Conservation (phyloP, 2,888 invertebrate genomes). For the Toxonevra muliebris region DNA sequence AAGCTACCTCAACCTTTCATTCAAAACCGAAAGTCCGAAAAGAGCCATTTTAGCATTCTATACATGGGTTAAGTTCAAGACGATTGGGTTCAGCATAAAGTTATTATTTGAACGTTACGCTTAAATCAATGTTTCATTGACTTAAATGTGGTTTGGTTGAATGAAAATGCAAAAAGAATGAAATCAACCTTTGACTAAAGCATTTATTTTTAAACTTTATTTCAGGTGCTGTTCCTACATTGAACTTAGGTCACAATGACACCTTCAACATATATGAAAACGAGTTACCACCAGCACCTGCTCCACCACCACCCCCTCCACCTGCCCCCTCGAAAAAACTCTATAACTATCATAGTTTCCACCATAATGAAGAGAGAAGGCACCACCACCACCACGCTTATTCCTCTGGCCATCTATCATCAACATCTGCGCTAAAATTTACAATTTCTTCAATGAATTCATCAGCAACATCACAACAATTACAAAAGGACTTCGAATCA, state of each 20-base stretch:
- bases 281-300: conserved; percentile 55
- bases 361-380: too few species aligned
- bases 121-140: too few species aligned
- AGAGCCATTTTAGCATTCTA: too few species aligned
- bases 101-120: too few species aligned
- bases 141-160: too few species aligned
- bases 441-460: conserved; percentile 27
- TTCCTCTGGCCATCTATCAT: conserved; percentile 39
- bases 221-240: conserved; percentile 56
- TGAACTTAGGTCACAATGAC: conserved; percentile 57
- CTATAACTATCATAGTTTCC: conserved; percentile 1
- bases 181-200: too few species aligned
- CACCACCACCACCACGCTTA: conserved; percentile 26
- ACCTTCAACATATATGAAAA: conserved; percentile 59
- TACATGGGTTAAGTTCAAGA: too few species aligned
- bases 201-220: not conserved
- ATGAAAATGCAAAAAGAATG: too few species aligned
- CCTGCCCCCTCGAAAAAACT: conserved; percentile 19
- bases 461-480: conserved; percentile 28
- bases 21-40: too few species aligned
- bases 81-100: too few species aligned
- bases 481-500: conserved; percentile 34
- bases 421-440: conserved; percentile 19
- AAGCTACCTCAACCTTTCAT: too few species aligned
- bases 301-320: conserved; percentile 39